Evolutionary conservation across 2,113 vertebrate genomes (phyloP), one percentile per base, ranked within the genome.

Genomic region (Petroica traversi): DNA sequence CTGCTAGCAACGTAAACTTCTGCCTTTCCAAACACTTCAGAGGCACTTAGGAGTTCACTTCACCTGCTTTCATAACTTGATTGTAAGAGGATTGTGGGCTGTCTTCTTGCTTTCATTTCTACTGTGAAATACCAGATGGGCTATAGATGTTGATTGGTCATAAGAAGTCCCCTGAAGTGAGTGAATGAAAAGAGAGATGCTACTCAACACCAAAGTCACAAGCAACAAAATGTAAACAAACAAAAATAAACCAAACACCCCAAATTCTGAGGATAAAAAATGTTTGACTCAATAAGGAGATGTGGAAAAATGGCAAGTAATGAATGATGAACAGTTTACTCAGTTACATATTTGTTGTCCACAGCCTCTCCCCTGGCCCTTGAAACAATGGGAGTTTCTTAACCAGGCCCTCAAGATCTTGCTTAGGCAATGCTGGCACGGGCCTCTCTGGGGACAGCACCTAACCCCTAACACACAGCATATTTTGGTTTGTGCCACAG

Each of bases 21-120:
- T 75, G 33, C 34, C 23, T 89, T 69, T 49, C 71, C 88, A 95
- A 92, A 69, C 59, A 85, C 54, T 94, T 92, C 45, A 92, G 67
- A 72, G 25, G 23, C 26, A 83, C 46, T 83, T 83, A 57, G 19
- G 41, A 49, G 34, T 76, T 89, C 43, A 71, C 77, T 79, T 78
- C 33, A 61, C 29, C 14, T 0, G 0, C 19, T 51, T 77, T 45
- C 34, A 26, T 41, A 43, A 54, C 17, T 33, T 66, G 23, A 29
- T 34, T 3, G 0, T 62, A 19, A 51, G 33, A 69, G 83, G 34
- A 25, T 20, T 54, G 29, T 22, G 41, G 46, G 29, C 55, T 91
- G 20, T 18, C 19, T 46, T n/a, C n/a, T 83, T 0, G 0, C 17
- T 76, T 84, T 1, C 29, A 43, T 71, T 95, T 89, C 46, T 49